These are phyloP conservation scores for Myrmophylax atrothorax DNA, from an alignment of 2,113 vertebrate genomes.

Conservation along the genomic window DNA sequence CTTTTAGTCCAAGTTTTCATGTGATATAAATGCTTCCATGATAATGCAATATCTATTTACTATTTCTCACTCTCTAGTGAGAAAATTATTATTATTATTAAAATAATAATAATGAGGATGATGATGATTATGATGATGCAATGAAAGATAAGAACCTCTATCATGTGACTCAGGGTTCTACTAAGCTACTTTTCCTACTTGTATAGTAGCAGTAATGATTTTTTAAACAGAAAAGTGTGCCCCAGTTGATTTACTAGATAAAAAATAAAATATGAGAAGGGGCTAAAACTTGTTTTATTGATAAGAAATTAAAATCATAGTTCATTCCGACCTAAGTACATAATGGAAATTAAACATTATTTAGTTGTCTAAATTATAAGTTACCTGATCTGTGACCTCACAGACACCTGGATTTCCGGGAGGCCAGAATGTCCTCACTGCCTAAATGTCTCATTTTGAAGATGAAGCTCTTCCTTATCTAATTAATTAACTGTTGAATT, in stretches of 20 bases:
- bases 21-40: accelerated
- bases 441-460: background rate
- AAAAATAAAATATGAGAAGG: background rate
- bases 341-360: background rate
- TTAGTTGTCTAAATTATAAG: background rate
- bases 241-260: background rate
- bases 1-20: background rate
- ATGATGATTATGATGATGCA: background rate
- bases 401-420: background rate
- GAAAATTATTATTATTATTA: background rate
- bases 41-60: background rate
- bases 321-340: background rate
- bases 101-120: too few species aligned
- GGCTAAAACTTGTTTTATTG: background rate
- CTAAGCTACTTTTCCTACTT: background rate
- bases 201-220: background rate
- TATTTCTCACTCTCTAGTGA: background rate
- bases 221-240: background rate
- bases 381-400: background rate
- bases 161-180: background rate
- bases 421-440: background rate
- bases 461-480: background rate
- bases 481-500: background rate
- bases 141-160: background rate
- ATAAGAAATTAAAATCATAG: background rate